A percentile compares a stretch with the other conserved stretches of the same genome.
These are phyloP conservation scores for Clavelina lepadiformis DNA, from an alignment of 23 tunicate genomes.

Conservation along the genomic window DNA sequence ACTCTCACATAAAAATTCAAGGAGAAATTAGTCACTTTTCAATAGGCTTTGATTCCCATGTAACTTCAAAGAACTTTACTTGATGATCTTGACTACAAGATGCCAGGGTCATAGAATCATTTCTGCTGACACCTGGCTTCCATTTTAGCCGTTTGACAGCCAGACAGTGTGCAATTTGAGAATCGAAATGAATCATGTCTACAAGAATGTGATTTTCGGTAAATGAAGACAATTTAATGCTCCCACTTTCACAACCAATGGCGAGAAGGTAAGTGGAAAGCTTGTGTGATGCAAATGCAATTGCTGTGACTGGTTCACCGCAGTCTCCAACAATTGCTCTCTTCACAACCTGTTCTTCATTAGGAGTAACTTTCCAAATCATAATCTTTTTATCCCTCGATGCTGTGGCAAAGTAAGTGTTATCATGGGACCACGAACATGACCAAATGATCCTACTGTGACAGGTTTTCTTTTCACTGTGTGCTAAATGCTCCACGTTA, in stretches of 20 bases:
- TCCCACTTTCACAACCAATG: constrained; percentile 70
- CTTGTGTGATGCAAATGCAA: constrained; percentile 31
- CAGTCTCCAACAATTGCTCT: constrained; percentile 3
- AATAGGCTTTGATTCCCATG: too few relatives aligned
- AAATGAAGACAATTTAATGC: constrained; percentile 26
- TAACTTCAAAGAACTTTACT: constrained; percentile 74
- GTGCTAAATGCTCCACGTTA: constrained; percentile 21
- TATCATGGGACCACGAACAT: constrained; percentile 84
- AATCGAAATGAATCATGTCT: constrained; percentile 4
- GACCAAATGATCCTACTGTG: constrained; percentile 93
- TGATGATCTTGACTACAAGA: constrained; percentile 87
- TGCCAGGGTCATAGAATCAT: constrained; percentile 32
- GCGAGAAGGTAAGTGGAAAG: constrained; percentile 24
- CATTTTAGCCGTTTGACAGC: constrained; percentile 67
- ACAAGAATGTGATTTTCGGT: background rate
- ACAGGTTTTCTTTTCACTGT: constrained; percentile 67
- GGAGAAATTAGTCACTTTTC: too few relatives aligned
- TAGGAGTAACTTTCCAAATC: constrained; percentile 45
- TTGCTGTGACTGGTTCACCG: constrained; percentile 69
- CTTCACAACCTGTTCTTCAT: constrained; percentile 7
- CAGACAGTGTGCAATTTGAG: constrained; percentile 47
- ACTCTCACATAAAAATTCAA: too few relatives aligned
- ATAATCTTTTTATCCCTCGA: constrained; percentile 86
- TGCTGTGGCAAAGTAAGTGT: constrained; percentile 54
- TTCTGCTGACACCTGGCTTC: constrained; percentile 42